A percentile compares a stretch with the other conserved stretches of the same genome.
Conservation (phyloP, 2,113 vertebrate genomes). For the Ochotona princeps region DNA sequence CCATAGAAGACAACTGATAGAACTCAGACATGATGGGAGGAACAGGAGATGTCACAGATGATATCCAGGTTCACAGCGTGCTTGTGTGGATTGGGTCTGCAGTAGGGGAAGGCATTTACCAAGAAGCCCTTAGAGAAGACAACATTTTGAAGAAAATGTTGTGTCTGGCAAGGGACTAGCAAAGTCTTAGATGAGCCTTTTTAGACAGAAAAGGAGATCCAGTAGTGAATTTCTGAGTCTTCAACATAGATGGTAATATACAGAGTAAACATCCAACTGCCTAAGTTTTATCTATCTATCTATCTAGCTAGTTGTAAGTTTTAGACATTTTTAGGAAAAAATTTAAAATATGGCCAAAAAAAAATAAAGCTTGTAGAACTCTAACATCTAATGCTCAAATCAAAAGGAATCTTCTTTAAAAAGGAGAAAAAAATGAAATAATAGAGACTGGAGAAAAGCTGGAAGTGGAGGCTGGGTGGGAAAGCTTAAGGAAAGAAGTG, state of each 20-base stretch:
- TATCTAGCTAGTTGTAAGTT: not conserved
- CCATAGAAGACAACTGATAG: not conserved
- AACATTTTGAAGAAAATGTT: not conserved
- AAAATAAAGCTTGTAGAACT: not conserved
- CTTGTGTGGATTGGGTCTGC: not conserved
- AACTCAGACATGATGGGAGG: not conserved
- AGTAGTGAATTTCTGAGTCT: not conserved
- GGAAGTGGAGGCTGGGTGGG: not conserved
- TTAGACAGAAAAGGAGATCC: not conserved
- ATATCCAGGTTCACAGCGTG: not conserved
- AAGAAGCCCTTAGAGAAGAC: not conserved
- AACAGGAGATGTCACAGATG: not conserved
- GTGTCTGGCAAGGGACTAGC: not conserved
- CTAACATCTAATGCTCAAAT: not conserved
- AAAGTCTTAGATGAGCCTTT: not conserved
- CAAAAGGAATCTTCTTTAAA: not conserved
- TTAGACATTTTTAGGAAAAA: not conserved
- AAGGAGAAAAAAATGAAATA: not conserved
- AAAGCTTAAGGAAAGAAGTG: not conserved
- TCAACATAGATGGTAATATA: not conserved
- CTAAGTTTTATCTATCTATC: no score
- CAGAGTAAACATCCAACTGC: no score
- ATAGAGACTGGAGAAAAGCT: not conserved
- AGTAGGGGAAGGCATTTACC: not conserved
- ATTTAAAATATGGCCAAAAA: not conserved